Evolutionary conservation across 2,113 vertebrate species (phyloP), one percentile per base, ranked within the genome.

Genomic region (Condylura cristata): DNA sequence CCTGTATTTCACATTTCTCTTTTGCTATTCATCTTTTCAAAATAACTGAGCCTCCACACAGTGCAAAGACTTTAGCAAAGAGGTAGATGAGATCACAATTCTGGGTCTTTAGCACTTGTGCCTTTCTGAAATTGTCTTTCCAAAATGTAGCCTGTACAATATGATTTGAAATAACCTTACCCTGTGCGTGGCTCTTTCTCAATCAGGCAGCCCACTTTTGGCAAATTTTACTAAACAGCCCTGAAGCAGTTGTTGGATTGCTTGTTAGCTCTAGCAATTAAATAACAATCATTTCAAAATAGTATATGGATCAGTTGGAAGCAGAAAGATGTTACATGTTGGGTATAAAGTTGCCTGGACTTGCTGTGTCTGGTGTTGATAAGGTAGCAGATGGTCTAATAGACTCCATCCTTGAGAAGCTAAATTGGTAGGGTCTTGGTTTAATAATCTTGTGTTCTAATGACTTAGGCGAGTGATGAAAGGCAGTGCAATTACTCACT

Each of bases 371-470:
- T 95, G 90, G 96, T 95, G 94, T 94, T 96, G 97, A 95, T 93
- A 97, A 96, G 97, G 95, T 91, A 96, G 96, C 97, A 97, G 97
- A 96, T 96, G 97, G 96, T 86, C 95, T 97, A 96, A 97, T 97
- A 97, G 95, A 96, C 96, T 96, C 93, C 96, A 97, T 96, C 95
- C 94, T 96, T 95, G 97, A 97, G 95, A 86, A 97, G 96, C 92
- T 97, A 96, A 97, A 97, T 97, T 97, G 97, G 96, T 96, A 92
- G 85, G 95, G 95, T 92, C 93, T 97, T 96, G 93, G 96, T 97
- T 97, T 97, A 97, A 97, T 97, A 97, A 97, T 97, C 96, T 96
- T 96, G 96, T 97, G 97, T 97, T 96, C 95, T 97, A 97, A 97
- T 97, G 97, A 97, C 96, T 95, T 96, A 95, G 96, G 94, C 95